A percentile compares a stretch with the other conserved stretches of the same genome.
Conservation (phyloP, 92 coral and sea anemone species). For the Epizoanthus scotinus region DNA sequence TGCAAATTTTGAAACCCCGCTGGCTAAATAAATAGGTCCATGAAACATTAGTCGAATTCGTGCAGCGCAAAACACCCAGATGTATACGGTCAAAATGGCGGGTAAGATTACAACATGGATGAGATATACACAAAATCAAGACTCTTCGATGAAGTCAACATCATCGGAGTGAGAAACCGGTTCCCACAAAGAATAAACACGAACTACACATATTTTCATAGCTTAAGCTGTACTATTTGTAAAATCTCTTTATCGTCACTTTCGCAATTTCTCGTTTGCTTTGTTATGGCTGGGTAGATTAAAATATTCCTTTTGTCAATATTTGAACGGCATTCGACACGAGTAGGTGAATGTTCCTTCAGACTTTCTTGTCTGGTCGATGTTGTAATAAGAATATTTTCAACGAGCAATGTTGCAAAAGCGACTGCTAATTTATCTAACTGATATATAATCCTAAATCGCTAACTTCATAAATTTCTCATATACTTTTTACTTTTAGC, state of each 20-base stretch:
- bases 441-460: conserved; percentile 16
- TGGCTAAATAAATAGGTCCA: conserved; percentile 18
- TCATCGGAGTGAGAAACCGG: neutral
- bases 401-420: conserved; percentile 21
- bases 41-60: conserved; percentile 15
- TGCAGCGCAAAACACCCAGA: conserved; percentile 8
- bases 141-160: neutral
- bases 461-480: conserved; percentile 44
- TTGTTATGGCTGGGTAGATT: conserved; percentile 13
- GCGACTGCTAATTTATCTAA: conserved; percentile 29
- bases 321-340: conserved; percentile 28
- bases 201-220: conserved; percentile 3
- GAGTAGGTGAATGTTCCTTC: neutral
- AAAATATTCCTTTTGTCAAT: conserved; percentile 18
- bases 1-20: conserved; percentile 11
- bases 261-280: conserved; percentile 36
- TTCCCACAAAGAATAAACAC: conserved; percentile 7
- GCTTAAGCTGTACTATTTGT: conserved; percentile 20
- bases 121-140: neutral
- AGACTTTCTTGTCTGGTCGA: neutral
- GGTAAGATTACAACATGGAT: neutral
- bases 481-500: conserved; percentile 27
- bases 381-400: neutral
- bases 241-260: conserved; percentile 34
- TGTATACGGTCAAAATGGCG: neutral